Base-by-base conservation (phyloP, 2,888 invertebrate species). In the Pristionchus entomophagus region DNA sequence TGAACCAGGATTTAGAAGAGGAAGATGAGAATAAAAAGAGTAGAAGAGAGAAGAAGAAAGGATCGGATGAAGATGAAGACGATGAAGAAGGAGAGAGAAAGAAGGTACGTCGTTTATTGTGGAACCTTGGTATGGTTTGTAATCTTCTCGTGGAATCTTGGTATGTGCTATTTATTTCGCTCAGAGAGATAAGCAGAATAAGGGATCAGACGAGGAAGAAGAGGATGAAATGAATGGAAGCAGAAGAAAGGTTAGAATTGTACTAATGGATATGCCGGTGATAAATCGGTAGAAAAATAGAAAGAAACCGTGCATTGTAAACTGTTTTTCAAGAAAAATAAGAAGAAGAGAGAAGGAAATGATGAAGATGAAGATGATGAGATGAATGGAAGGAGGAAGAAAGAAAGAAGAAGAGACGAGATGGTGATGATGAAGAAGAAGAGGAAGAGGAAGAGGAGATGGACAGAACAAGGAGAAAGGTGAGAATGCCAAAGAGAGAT, bases 341-440 rank as follows among this genome's bases (percentile, higher is more conserved):
- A 35, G 6, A 65, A 41, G 77, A 45, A 26, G n/a, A 41, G 26
- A n/a, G 0, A 45, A 19, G 10, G 77, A 77, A 26, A n/a, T 26
- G 14, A 14, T 26, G 77, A 77, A 12, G 69, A 69, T 19, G 77
- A 77, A n/a, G 77, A 77, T 10, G 77, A 77, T 19, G 77, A 77
- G 41, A n/a, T n/a, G 77, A 45, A 17, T 41, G 45, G n/a, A 45
- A 77, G 1, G 77, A 45, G 14, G 38, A 41, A n/a, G 65, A 65
- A 19, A 65, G 17, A 19, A 65, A 41, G 77, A 45, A 26, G n/a
- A 41, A 45, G 26, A 2, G 26, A 19, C 22, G 77, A 77, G n/a
- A n/a, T 26, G 14, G n/a, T 26, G 77, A 77, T 45, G 69, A 69
- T 19, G 77, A 77, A n/a, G 77, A 77, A 17, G 77, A 77, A n/a